Conservation (phyloP, 2,797 vertebrate species). For the Liasis olivaceus region DNA sequence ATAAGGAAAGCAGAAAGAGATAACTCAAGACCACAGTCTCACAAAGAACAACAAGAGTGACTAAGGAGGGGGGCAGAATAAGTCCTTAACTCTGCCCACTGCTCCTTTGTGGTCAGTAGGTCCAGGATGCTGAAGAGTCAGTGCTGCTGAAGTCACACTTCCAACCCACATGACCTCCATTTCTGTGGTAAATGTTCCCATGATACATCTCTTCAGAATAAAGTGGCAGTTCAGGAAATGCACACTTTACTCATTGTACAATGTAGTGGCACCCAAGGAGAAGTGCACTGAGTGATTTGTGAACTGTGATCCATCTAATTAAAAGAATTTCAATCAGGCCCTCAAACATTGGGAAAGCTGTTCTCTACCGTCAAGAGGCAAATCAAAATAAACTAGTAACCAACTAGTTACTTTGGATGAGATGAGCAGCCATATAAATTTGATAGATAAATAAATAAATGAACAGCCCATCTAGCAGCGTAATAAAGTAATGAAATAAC, state of each 20-base stretch:
- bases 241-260: neutral
- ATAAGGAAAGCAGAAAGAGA: too few relatives aligned
- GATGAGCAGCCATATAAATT: too few relatives aligned
- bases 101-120: too few relatives aligned
- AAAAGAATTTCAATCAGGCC: conserved; percentile 12
- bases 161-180: neutral
- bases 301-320: conserved; percentile 34
- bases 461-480: conserved; percentile 64
- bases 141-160: too few relatives aligned
- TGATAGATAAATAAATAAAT: conserved; percentile 38
- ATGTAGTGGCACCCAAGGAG: neutral
- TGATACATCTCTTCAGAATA: neutral
- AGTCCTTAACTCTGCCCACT: too few relatives aligned
- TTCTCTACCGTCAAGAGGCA: conserved; percentile 51
- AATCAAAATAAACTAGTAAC: conserved; percentile 53
- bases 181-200: neutral
- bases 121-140: too few relatives aligned
- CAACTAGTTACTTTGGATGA: too few relatives aligned
- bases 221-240: neutral
- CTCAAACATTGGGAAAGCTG: conserved; percentile 32
- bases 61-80: too few relatives aligned
- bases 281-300: neutral
- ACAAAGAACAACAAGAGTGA: too few relatives aligned
- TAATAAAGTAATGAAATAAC: conserved; percentile 64
- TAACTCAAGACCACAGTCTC: too few relatives aligned